Percentiles rank a stretch among this genome's conserved stretches.
These are phyloP conservation scores for Ivindomyrus marchei DNA, from an alignment of 2,113 vertebrate genomes.

Conservation along the genomic window DNA sequence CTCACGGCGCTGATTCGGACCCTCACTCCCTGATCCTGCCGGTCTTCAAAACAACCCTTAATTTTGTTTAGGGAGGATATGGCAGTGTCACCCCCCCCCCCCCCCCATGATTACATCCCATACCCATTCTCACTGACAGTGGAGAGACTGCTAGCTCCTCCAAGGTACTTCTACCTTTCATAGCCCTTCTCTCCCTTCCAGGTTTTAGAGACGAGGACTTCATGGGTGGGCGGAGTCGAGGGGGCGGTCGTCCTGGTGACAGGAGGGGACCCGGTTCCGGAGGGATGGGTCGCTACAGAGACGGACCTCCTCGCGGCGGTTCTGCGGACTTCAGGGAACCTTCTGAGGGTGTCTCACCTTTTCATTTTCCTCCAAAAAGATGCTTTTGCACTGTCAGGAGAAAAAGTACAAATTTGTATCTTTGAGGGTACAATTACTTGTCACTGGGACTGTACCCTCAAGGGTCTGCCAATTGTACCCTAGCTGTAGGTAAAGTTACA, in stretches of 20 bases:
- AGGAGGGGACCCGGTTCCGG: slow-evolving; percentile 64
- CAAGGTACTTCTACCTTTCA: neutral
- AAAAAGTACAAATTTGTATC: neutral
- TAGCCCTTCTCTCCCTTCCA: slow-evolving; percentile 40
- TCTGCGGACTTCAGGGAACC: slow-evolving; percentile 92
- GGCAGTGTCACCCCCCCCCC: neutral
- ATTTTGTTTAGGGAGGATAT: neutral
- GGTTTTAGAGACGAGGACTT: slow-evolving; percentile 88
- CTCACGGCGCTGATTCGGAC: neutral
- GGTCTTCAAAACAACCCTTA: neutral
- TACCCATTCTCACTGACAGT: slow-evolving; percentile 18
- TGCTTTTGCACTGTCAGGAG: neutral
- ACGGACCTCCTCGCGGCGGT: slow-evolving; percentile 77
- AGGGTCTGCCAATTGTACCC: neutral
- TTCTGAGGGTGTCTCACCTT: slow-evolving; percentile 74
- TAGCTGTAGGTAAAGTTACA: neutral
- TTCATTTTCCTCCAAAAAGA: neutral
- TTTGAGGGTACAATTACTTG: neutral
- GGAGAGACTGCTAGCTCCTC: neutral
- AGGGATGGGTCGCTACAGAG: slow-evolving; percentile 76
- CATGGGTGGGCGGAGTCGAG: slow-evolving; percentile 76
- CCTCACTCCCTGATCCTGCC: neutral
- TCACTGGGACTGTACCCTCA: neutral
- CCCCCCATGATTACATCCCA: slow-evolving; percentile 18
- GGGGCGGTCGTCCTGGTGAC: slow-evolving; percentile 73